Evolutionary conservation across 2,888 invertebrate genomes (phyloP).

Genomic region (Cheilosia urbana): DNA sequence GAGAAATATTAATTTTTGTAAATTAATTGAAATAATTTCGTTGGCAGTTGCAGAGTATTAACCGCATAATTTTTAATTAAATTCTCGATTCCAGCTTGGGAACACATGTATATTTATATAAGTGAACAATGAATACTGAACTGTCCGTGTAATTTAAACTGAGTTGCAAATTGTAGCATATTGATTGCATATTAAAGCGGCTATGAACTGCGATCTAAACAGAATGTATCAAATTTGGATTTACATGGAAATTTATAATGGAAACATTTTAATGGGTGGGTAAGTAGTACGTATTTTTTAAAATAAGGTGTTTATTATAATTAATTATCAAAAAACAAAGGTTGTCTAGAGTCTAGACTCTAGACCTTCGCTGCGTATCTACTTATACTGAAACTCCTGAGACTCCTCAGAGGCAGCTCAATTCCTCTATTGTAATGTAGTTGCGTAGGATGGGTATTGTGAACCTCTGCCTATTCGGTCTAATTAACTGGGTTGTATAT

Average conservation of each 20-base stretch:
- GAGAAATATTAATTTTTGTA: slow-evolving; percentile 66
- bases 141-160: slow-evolving; percentile 49
- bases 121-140: slow-evolving; percentile 64
- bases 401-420: too few relatives aligned
- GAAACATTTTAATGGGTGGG: background rate
- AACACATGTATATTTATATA: slow-evolving; percentile 38
- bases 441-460: too few relatives aligned
- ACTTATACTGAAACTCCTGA: too few relatives aligned
- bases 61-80: slow-evolving; percentile 66
- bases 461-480: too few relatives aligned
- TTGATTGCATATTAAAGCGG: slow-evolving; percentile 33
- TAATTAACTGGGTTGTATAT: too few relatives aligned
- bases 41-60: slow-evolving; percentile 45
- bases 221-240: background rate
- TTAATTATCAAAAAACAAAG: too few relatives aligned
- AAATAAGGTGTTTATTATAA: too few relatives aligned
- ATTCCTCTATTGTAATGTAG: too few relatives aligned
- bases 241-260: background rate
- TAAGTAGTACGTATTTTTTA: too few relatives aligned
- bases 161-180: slow-evolving; percentile 65
- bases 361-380: too few relatives aligned
- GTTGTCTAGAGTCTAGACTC: too few relatives aligned
- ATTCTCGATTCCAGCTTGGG: slow-evolving; percentile 27
- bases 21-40: slow-evolving; percentile 70
- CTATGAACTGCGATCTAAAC: background rate